Evolutionary conservation across 2,888 invertebrate genomes (phyloP).

Genomic region (Disparrhopalites patrizii): DNA sequence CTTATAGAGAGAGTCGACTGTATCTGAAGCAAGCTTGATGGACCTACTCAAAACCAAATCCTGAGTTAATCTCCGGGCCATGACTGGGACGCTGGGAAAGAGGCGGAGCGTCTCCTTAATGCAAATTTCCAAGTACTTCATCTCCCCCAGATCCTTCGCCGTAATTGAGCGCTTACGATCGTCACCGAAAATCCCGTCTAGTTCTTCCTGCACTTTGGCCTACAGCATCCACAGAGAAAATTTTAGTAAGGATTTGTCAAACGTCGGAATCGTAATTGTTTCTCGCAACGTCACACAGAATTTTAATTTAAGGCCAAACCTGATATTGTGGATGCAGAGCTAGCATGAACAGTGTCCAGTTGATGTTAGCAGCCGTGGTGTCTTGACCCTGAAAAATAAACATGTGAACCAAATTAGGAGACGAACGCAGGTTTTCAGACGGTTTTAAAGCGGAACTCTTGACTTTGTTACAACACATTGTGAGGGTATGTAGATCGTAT

Average conservation of each 20-base stretch:
- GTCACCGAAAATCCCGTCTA: constrained; percentile 52
- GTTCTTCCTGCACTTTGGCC: constrained; percentile 52
- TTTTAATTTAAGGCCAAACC: too few species aligned
- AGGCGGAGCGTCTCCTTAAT: constrained; percentile 53
- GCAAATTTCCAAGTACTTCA: constrained; percentile 52
- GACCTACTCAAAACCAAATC: constrained; percentile 50
- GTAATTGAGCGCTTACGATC: constrained; percentile 52
- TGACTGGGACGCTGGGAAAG: constrained; percentile 52
- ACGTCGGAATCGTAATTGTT: too few species aligned
- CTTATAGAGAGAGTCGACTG: too few species aligned
- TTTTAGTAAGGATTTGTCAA: too few species aligned
- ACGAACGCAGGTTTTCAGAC: too few species aligned
- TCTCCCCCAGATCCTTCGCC: constrained; percentile 52
- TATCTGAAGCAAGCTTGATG: too few species aligned
- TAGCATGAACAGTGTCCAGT: constrained; percentile 40
- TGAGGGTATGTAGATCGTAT: too few species aligned
- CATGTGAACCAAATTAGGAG: too few species aligned
- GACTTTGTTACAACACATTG: too few species aligned
- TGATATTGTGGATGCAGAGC: constrained; percentile 36
- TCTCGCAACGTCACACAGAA: too few species aligned
- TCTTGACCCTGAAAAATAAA: constrained; percentile 38
- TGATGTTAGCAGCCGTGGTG: constrained; percentile 34
- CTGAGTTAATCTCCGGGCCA: constrained; percentile 50
- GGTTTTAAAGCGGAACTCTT: too few species aligned
- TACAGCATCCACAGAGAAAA: too few species aligned